These are phyloP conservation scores for Pandemis corylana DNA, from an alignment of 2,888 invertebrate species.

Conservation along the genomic window DNA sequence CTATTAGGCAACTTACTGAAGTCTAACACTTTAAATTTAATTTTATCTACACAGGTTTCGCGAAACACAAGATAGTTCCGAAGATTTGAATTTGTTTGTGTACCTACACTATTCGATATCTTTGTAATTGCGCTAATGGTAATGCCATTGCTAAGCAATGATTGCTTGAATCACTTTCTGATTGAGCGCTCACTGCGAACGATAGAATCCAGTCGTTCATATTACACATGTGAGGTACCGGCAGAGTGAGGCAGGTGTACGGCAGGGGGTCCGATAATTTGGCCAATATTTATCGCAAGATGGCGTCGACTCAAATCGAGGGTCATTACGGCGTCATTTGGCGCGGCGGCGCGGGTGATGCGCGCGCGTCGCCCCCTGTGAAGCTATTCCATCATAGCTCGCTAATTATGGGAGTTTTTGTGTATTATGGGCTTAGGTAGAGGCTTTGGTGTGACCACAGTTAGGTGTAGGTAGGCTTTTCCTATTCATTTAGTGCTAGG, in stretches of 20 bases:
- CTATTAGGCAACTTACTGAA: not conserved
- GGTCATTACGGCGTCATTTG: conserved; percentile 75
- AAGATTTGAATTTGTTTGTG: no score
- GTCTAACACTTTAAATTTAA: no score
- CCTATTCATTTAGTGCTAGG: not conserved
- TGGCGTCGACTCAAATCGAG: conserved; percentile 74
- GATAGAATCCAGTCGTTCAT: not conserved
- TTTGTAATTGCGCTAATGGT: no score
- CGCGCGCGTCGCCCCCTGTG: conserved; percentile 32
- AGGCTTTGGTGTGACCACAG: not conserved
- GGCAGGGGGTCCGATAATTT: conserved; percentile 76
- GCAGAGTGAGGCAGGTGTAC: conserved; percentile 68
- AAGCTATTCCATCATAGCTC: conserved; percentile 31
- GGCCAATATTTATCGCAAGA: conserved; percentile 81
- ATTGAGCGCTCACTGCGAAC: no score
- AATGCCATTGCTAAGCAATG: no score
- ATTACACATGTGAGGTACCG: conserved; percentile 65
- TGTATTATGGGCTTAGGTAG: not conserved
- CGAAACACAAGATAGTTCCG: no score
- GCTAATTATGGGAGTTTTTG: conserved; percentile 10
- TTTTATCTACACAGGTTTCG: no score
- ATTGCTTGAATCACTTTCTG: no score
- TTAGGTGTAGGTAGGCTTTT: not conserved
- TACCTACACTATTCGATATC: no score
- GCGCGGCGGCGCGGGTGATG: conserved; percentile 73